Conservation (phyloP, 92 coral and sea anemone species). For the Heliopora coerulea region DNA sequence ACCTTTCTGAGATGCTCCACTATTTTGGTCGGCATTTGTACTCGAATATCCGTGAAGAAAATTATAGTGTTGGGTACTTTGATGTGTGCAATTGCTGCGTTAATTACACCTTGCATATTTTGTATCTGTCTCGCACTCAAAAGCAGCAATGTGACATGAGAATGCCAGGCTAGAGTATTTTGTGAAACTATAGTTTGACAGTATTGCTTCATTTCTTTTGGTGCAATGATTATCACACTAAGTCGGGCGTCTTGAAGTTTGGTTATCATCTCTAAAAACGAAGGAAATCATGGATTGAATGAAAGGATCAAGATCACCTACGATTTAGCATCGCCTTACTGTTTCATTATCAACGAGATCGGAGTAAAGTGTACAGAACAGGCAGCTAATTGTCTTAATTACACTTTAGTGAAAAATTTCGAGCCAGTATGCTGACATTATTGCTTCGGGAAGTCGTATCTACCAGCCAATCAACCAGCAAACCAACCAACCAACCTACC, state of each 20-base stretch:
- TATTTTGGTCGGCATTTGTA: constrained; percentile 13
- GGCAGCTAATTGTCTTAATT: no score
- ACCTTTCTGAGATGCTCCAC: constrained; percentile 31
- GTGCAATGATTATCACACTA: constrained; percentile 13
- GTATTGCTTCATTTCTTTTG: constrained; percentile 2
- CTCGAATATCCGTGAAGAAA: constrained; percentile 20
- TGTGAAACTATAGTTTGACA: constrained; percentile 21
- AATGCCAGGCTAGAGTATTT: constrained; percentile 21
- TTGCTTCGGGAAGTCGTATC: no score
- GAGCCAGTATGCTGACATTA: no score
- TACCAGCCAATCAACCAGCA: no score
- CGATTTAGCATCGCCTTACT: no score
- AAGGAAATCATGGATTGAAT: no score
- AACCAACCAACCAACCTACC: no score
- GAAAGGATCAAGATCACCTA: no score
- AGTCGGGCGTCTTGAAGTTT: constrained; percentile 14
- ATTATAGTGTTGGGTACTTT: constrained; percentile 7
- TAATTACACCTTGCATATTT: neutral
- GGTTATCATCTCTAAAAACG: constrained; percentile 8
- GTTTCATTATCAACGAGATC: neutral
- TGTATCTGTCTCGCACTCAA: constrained; percentile 1
- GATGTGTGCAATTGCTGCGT: neutral
- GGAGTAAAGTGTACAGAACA: no score
- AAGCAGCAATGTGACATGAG: constrained; percentile 8
- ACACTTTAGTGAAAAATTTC: no score